Base-by-base conservation (phyloP, 23 tunicate species). In the Phallusia fumigata region DNA sequence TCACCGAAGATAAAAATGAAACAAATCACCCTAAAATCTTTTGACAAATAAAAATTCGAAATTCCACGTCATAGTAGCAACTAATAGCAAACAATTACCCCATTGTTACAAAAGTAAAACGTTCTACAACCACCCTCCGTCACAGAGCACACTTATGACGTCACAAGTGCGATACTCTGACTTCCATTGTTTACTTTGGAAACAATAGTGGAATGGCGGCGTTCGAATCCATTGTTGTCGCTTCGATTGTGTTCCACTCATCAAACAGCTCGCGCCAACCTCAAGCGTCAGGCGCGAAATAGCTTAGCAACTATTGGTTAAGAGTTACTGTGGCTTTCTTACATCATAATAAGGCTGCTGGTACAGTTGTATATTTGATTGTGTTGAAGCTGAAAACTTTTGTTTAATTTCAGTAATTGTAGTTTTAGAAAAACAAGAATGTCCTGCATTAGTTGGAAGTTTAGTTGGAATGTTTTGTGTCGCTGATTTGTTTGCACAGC, bases 211-310 rank as follows among this genome's bases (percentile, higher is more conserved):
- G 69, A 24, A 58, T 13, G 28, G 69, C 69, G 69, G 69, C 16
- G 69, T 58, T 58, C 69, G 69, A 58, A 21, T 58, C 69, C 69
- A 58, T 58, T 58, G 69, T 58, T 58, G 69, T 22, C 69, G 47
- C 1, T 58, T 58, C 69, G 69, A 58, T 58, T 58, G 69, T 58
- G 69, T 58, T 58, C 16, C 69, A 58, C 69, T 58, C 69, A 58
- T 58, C 69, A 58, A 58, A 58, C 69, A 58, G 13, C 69, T 21
- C 69, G 69, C 69, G 69, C 69, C 11, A 58, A 3, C 26, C 26
- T 1, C 28, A 22, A 58, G 69, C 69, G 69, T 58, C 69, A 58
- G 69, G 69, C 69, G 69, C 69, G 28, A 58, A 58, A 58, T 1
- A 58, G 69, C 69, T 58, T 58, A 58, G 69, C 69, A 58, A 58